phyloP scores from a whole-genome alignment of 2,888 invertebrate genomes.

The Crossocerus cetratus region DNA sequence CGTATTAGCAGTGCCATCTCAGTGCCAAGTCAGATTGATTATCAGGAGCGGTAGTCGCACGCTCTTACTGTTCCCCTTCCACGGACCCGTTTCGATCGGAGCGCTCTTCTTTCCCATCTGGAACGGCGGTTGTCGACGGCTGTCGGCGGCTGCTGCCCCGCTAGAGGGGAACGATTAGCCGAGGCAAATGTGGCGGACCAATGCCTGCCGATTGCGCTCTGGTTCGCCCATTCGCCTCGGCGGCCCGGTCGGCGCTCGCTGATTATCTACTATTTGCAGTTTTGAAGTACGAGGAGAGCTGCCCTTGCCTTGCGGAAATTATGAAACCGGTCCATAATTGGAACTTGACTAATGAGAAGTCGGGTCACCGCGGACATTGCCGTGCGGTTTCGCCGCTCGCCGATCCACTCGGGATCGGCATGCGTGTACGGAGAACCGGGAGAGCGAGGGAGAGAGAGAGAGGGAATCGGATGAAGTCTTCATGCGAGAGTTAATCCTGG shows the following conservation, averaged over 20 bases:
- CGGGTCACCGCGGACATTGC: slow-evolving; percentile 31
- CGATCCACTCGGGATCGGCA: no score
- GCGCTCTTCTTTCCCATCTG: neutral
- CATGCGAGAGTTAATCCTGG: neutral
- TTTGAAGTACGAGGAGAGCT: slow-evolving; percentile 29
- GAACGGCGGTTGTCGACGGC: no score
- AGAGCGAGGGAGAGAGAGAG: neutral
- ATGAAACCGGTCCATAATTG: slow-evolving; percentile 64
- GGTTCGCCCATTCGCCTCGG: slow-evolving; percentile 3
- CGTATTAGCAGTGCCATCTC: no score
- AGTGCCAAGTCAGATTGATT: no score
- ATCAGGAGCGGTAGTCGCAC: slow-evolving; percentile 13
- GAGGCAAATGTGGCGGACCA: no score
- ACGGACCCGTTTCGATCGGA: neutral
- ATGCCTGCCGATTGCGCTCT: neutral
- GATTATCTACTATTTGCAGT: slow-evolving; percentile 39
- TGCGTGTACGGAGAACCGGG: neutral
- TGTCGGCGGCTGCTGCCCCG: neutral
- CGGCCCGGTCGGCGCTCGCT: slow-evolving; percentile 12
- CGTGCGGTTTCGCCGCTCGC: no score
- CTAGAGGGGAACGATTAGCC: neutral
- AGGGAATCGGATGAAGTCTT: neutral
- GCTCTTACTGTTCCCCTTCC: neutral
- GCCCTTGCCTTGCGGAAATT: slow-evolving; percentile 45
- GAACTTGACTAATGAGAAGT: slow-evolving; percentile 55